Percentiles rank a stretch among this genome's conserved stretches.
Conservation (phyloP, 2,113 vertebrate species). For the Equus przewalskii region DNA sequence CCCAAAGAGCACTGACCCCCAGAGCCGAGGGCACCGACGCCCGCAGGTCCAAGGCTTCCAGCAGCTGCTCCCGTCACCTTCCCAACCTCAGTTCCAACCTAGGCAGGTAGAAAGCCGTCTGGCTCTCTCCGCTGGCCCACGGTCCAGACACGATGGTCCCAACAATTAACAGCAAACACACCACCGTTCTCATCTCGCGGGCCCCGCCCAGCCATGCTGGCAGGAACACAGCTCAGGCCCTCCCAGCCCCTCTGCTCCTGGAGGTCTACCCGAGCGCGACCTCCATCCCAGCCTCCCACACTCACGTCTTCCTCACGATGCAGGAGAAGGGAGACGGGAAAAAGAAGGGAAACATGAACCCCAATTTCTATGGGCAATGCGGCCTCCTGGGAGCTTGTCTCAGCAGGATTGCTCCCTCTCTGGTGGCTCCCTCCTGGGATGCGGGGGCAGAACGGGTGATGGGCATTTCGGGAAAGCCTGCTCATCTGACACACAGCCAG, state of each 20-base stretch:
- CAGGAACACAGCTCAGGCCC: neutral
- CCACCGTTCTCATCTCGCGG: neutral
- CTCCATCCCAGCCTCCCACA: neutral
- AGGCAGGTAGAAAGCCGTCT: too few relatives aligned
- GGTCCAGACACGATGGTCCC: neutral
- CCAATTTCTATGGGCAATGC: neutral
- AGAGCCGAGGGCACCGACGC: neutral
- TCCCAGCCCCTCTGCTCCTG: neutral
- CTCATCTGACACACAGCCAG: rapidly evolving
- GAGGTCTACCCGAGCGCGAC: neutral
- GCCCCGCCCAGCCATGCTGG: neutral
- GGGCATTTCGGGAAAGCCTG: neutral
- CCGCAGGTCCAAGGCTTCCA: neutral
- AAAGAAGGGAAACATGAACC: neutral
- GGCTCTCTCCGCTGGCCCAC: rapidly evolving
- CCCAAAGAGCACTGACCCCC: neutral
- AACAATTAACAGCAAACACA: rapidly evolving
- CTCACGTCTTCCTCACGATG: neutral
- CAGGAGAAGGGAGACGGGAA: neutral
- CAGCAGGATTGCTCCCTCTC: neutral
- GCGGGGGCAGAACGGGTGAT: neutral
- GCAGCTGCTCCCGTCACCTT: neutral
- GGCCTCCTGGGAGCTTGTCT: neutral
- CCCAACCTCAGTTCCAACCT: neutral
- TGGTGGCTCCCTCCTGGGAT: rapidly evolving